A percentile compares a stretch with the other conserved stretches of the same genome.
These are phyloP conservation scores for Oncorhynchus keta DNA, from an alignment of 2,113 vertebrate species.

Conservation along the genomic window DNA sequence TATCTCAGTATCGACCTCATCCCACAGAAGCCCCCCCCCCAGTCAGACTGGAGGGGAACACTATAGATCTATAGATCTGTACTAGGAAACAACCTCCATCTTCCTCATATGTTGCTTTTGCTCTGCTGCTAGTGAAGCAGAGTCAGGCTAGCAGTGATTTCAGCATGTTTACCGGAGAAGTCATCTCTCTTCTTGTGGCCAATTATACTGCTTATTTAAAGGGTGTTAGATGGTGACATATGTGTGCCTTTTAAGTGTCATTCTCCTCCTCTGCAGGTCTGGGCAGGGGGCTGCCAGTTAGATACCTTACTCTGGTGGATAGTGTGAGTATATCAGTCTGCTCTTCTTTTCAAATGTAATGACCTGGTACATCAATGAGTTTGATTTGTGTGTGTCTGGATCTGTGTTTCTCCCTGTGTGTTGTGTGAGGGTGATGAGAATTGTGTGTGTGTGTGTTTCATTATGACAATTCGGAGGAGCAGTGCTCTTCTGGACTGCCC, in stretches of 20 bases:
- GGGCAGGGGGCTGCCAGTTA: constrained; percentile 25
- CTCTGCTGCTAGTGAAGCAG: neutral
- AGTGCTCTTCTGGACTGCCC: neutral
- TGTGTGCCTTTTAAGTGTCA: constrained; percentile 17
- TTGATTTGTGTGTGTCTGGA: neutral
- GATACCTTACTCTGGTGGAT: constrained; percentile 47
- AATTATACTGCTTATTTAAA: constrained; percentile 15
- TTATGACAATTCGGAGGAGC: neutral
- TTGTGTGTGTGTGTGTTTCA: neutral
- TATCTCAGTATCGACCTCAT: constrained; percentile 59
- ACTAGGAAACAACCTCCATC: neutral
- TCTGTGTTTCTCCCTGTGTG: no score
- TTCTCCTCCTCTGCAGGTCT: constrained; percentile 51
- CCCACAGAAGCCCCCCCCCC: constrained; percentile 16
- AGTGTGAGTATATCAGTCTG: constrained; percentile 59
- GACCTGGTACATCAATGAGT: no score
- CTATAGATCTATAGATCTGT: no score
- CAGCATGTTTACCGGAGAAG: constrained; percentile 7
- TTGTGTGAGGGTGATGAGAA: no score
- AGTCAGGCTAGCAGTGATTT: neutral
- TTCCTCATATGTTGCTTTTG: neutral
- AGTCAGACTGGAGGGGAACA: neutral
- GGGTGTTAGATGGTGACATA: neutral
- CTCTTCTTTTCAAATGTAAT: no score
- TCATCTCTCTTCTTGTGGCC: neutral